Evolutionary conservation across 2,113 vertebrate species (phyloP), one percentile per base, ranked within the genome.

Genomic region (Lagopus leucura): DNA sequence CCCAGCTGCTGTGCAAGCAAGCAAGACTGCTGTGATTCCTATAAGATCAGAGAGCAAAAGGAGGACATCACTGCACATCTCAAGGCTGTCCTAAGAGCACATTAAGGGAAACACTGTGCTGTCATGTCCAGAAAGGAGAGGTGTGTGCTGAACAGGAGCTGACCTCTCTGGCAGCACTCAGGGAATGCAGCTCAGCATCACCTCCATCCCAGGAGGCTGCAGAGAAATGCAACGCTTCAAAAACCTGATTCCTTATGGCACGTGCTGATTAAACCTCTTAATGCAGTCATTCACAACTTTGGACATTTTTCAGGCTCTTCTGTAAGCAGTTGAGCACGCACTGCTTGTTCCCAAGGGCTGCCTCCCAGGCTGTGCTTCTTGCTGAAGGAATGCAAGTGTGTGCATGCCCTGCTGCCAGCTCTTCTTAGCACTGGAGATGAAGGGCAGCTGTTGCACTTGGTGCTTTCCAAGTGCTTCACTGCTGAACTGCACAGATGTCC

Each of bases 301-400:
- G 13, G 42, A 5, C 21, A 6, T 14, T 27, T n/a, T 24, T 13
- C 36, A 10, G 65, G 63, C 66, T 24, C 57, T 58, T 38, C 14
- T 36, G 1, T 4, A 8, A 74, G 74, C 5, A 5, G 24, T 58
- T 1, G 3, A 20, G 63, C 2, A 1, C 10, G 1, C 11, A 1
- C 3, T 5, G 0, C 52, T 19, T 18, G 1, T 7, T 36, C 5
- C 6, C 2, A 10, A 3, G 19, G 5, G 15, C 16, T 12, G 30
- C 34, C 34, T 27, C 0, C 21, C 19, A 7, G 61, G 48, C 72
- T 10, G 10, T 8, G 2, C 28, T 16, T n/a, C 8, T 4, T 58
- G 47, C 66, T 28, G 5, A 34, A 28, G 27, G 27, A 28, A 57
- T 32, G 54, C 30, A 32, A 30, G 15, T 54, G 52, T 16, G 8